phyloP scores from a whole-genome alignment of 2,113 vertebrate genomes.

The Trogon surrucura region DNA sequence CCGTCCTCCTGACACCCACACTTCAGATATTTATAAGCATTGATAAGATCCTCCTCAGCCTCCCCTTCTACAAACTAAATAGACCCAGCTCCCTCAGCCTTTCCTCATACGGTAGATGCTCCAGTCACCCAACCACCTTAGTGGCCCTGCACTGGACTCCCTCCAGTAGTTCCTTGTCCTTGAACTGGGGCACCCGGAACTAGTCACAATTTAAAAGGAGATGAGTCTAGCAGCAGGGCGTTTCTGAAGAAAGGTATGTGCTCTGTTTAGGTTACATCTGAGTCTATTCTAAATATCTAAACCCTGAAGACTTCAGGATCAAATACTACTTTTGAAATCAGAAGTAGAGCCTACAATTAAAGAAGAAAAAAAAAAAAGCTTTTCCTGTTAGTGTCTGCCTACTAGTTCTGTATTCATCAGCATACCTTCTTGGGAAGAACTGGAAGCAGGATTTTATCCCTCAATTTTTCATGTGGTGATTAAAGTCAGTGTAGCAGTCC shows the following conservation, averaged over 20 bases:
- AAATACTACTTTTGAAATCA: conserved; percentile 28
- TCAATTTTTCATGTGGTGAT: background rate
- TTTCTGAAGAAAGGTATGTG: background rate
- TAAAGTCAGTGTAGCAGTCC: background rate
- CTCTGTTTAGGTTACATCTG: background rate
- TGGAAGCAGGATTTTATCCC: background rate
- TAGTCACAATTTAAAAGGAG: background rate
- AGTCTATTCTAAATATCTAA: background rate
- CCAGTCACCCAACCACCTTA: no score
- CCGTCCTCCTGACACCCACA: no score
- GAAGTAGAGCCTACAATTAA: conserved; percentile 42
- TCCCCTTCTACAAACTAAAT: no score
- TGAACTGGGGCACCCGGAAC: no score
- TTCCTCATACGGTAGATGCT: no score
- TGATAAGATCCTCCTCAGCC: no score
- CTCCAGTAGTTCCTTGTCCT: no score
- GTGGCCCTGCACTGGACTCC: no score
- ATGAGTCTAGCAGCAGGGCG: background rate
- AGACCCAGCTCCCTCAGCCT: no score
- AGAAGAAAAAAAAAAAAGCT: background rate
- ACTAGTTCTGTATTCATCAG: background rate
- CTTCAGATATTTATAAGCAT: no score
- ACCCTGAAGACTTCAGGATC: background rate
- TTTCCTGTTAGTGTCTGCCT: background rate
- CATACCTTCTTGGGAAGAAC: background rate